These are phyloP conservation scores for Prionailurus viverrinus DNA, from an alignment of 2,113 vertebrate species.

Conservation along the genomic window DNA sequence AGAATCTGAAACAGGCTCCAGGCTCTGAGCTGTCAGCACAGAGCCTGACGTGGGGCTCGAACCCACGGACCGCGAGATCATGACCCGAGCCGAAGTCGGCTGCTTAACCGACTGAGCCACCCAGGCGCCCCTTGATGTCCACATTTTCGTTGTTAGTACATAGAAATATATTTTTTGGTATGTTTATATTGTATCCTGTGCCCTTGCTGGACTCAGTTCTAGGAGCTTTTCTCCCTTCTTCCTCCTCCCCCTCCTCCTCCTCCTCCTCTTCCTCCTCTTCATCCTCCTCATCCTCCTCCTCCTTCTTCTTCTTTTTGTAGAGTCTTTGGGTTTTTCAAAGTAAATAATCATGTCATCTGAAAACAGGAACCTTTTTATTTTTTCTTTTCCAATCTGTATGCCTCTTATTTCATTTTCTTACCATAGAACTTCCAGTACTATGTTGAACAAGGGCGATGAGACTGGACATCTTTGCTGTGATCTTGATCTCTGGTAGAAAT, in stretches of 20 bases:
- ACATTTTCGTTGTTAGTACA: neutral
- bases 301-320: neutral
- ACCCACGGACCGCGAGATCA: no score
- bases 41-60: no score
- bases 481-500: neutral
- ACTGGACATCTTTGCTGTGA: neutral
- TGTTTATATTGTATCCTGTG: neutral
- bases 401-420: neutral
- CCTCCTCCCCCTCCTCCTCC: accelerated
- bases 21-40: no score
- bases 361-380: neutral
- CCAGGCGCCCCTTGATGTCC: neutral
- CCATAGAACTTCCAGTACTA: neutral
- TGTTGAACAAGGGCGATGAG: neutral
- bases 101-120: no score
- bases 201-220: neutral
- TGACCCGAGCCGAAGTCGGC: no score
- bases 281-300: no score
- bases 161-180: neutral
- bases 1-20: no score
- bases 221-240: neutral
- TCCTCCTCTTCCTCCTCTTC: no score
- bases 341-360: neutral
- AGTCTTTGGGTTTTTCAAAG: neutral
- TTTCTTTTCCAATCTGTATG: neutral